A percentile compares a stretch with the other conserved stretches of the same genome.
Evolutionary conservation across 2,113 vertebrate genomes (phyloP).

Genomic region (Neopipo cinnamomea): DNA sequence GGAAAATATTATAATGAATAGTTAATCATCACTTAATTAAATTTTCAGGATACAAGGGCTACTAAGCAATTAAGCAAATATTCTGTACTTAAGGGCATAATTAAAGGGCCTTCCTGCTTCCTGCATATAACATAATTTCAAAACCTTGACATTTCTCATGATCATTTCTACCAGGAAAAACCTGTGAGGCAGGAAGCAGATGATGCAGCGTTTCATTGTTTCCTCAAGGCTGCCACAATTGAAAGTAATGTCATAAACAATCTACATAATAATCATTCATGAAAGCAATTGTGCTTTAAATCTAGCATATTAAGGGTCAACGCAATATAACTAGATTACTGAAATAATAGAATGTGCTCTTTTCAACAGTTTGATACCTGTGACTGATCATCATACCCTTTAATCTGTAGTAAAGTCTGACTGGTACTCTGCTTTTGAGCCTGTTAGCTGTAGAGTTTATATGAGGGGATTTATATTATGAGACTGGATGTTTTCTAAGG

Average conservation of each 20-base stretch:
- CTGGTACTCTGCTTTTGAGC: background rate
- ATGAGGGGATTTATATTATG: background rate
- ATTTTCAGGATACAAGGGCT: slow-evolving; percentile 51
- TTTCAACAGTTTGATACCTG: slow-evolving; percentile 1
- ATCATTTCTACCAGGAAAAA: slow-evolving; percentile 23
- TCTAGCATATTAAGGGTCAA: background rate
- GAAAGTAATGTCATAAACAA: background rate
- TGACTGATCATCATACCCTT: background rate
- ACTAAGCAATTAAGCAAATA: slow-evolving; percentile 61
- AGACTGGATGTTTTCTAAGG: background rate
- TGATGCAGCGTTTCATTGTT: slow-evolving; percentile 7
- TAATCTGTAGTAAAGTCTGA: background rate
- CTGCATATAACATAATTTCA: slow-evolving; percentile 42
- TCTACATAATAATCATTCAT: background rate
- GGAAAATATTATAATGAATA: slow-evolving; percentile 64
- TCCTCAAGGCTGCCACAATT: background rate
- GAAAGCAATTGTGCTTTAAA: background rate
- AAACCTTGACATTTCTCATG: slow-evolving; percentile 45
- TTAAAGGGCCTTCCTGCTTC: slow-evolving; percentile 52
- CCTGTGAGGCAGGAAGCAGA: slow-evolving; percentile 8
- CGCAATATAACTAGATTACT: background rate
- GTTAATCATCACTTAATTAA: slow-evolving; percentile 62
- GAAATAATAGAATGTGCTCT: background rate
- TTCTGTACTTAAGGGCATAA: slow-evolving; percentile 56
- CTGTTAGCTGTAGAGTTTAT: background rate